A percentile compares a stretch with the other conserved stretches of the same genome.
Evolutionary conservation across 2,888 invertebrate species (phyloP).

Genomic region (Pseudanteris insignis): DNA sequence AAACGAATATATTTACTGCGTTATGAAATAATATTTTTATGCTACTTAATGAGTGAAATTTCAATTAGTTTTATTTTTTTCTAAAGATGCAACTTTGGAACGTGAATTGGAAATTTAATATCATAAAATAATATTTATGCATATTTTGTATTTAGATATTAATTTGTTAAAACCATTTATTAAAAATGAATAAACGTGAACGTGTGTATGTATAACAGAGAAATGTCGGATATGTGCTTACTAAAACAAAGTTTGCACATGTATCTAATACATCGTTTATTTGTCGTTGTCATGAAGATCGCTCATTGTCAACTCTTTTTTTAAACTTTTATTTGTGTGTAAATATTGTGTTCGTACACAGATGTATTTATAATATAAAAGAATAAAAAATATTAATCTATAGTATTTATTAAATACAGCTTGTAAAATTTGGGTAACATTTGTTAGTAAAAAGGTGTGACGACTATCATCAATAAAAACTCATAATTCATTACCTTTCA

Average conservation of each 20-base stretch:
- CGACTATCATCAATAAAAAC: conserved; percentile 28
- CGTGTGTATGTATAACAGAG: too few species aligned
- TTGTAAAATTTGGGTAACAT: conserved; percentile 58
- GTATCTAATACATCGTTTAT: conserved; percentile 58
- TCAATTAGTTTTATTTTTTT: too few species aligned
- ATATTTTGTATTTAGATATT: too few species aligned
- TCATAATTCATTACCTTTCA: conserved; percentile 27
- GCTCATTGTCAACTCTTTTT: conserved; percentile 53
- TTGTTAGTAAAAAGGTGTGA: conserved; percentile 28
- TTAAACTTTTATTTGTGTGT: conserved; percentile 56
- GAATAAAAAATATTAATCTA: conserved; percentile 46
- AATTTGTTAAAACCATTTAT: too few species aligned
- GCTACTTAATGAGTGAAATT: too few species aligned
- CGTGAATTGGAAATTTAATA: too few species aligned
- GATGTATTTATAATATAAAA: conserved; percentile 48
- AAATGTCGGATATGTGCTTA: too few species aligned
- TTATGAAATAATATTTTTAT: too few species aligned
- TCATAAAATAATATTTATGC: too few species aligned
- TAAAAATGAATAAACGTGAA: too few species aligned
- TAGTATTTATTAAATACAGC: conserved; percentile 62
- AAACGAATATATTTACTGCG: too few species aligned
- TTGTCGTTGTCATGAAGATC: conserved; percentile 43
- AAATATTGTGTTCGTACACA: conserved; percentile 59
- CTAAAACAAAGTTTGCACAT: conserved; percentile 56
- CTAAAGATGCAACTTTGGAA: too few species aligned